Evolutionary conservation across 2,888 invertebrate species (phyloP).

Genomic region (Eupeodes luniger): DNA sequence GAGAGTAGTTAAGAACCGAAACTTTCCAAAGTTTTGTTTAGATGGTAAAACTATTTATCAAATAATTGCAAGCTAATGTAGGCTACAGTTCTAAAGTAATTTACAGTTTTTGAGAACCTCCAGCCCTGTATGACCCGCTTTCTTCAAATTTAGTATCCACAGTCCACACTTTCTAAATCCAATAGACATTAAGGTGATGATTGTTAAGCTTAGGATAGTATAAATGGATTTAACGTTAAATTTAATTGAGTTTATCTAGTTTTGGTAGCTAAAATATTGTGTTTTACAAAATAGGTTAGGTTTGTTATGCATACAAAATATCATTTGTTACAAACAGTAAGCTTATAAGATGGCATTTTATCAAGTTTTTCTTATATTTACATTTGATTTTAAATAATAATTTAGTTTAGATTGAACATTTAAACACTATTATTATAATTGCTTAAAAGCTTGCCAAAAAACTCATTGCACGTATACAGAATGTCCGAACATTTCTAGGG

Average conservation of each 20-base stretch:
- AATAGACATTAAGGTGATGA: slow-evolving; percentile 18
- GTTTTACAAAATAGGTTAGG: not conserved
- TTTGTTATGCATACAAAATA: not conserved
- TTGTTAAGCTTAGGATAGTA: not conserved
- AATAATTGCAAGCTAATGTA: too few relatives aligned
- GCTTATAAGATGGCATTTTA: not conserved
- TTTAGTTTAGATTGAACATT: too few relatives aligned
- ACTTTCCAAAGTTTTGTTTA: too few relatives aligned
- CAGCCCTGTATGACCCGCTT: not conserved
- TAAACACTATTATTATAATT: too few relatives aligned
- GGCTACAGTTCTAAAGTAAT: too few relatives aligned
- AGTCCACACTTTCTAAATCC: not conserved
- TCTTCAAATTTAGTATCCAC: not conserved
- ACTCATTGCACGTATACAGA: too few relatives aligned
- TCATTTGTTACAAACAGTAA: slow-evolving; percentile 1
- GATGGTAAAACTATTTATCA: too few relatives aligned
- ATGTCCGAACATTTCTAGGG: too few relatives aligned
- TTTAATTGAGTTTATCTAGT: slow-evolving; percentile 12
- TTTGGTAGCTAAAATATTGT: slow-evolving; percentile 4
- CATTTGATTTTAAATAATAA: slow-evolving; percentile 33
- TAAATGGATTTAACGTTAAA: slow-evolving; percentile 17
- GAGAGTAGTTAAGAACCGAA: too few relatives aligned
- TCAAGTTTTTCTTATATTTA: not conserved
- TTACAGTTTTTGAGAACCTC: not conserved
- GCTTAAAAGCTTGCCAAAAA: too few relatives aligned